Conservation (phyloP, 2,797 vertebrate genomes). For the Tiaroga cobitis region DNA sequence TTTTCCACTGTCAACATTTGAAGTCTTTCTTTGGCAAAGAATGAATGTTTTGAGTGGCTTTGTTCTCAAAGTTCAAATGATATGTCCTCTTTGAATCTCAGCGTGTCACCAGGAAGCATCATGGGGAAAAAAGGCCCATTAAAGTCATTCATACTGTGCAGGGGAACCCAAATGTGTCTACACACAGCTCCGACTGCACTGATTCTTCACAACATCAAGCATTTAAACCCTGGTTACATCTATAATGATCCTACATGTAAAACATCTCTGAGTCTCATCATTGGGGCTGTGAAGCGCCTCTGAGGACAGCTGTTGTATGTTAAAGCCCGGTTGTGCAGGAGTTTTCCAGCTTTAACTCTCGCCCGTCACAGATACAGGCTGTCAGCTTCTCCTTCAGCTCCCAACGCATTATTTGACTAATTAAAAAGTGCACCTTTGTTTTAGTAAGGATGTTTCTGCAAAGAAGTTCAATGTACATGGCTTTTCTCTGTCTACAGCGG, state of each 20-base stretch:
- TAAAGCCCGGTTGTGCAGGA: conserved; percentile 3
- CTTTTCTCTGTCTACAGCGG: not conserved
- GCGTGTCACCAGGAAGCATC: conserved; percentile 10
- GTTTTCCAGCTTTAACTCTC: not conserved
- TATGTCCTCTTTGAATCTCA: conserved; percentile 28
- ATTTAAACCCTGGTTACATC: conserved; percentile 58
- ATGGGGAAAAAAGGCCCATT: conserved; percentile 3
- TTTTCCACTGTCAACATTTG: conserved; percentile 7
- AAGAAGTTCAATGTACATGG: not conserved
- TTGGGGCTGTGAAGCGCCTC: conserved; percentile 25
- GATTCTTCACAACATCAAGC: conserved; percentile 46
- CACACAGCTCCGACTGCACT: not conserved
- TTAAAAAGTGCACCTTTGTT: not conserved
- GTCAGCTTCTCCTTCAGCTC: not conserved
- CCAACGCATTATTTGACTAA: not conserved
- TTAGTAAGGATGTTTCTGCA: not conserved
- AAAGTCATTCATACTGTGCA: conserved; percentile 16
- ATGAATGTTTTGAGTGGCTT: conserved; percentile 37
- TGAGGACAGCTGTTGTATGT: conserved; percentile 29
- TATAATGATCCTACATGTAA: conserved; percentile 47
- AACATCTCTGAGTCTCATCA: conserved; percentile 55
- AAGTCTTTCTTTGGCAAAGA: not conserved
- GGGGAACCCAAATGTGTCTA: not conserved
- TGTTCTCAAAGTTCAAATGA: conserved; percentile 59
- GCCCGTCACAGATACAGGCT: not conserved